These are phyloP conservation scores for Thereva unica DNA, from an alignment of 2,888 invertebrate species.

Conservation along the genomic window DNA sequence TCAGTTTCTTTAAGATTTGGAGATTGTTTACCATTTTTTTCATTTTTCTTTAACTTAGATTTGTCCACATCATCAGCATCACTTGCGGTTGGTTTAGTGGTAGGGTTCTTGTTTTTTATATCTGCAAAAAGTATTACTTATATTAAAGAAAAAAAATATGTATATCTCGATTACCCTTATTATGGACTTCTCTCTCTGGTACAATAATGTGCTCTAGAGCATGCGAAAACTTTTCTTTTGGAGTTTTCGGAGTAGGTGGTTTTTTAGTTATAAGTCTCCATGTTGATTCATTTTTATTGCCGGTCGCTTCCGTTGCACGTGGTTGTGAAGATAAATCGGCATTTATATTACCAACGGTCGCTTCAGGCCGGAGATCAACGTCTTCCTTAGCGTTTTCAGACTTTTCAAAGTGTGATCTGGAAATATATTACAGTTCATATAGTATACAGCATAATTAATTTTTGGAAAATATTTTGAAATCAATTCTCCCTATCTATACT, in stretches of 20 bases:
- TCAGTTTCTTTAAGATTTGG: conserved; percentile 67
- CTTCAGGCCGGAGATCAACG: conserved; percentile 46
- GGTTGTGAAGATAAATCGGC: conserved; percentile 46
- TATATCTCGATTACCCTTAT: conserved; percentile 23
- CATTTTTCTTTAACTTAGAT: conserved; percentile 53
- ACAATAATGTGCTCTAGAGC: conserved; percentile 52
- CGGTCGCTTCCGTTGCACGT: conserved; percentile 13
- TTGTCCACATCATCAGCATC: conserved; percentile 56
- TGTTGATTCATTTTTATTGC: conserved; percentile 53
- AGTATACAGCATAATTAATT: no score
- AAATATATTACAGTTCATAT: conserved; percentile 24
- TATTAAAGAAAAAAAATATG: background rate
- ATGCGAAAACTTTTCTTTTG: conserved; percentile 61
- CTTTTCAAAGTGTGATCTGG: conserved; percentile 75
- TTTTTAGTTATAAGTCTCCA: conserved; percentile 60
- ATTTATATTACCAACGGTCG: conserved; percentile 47
- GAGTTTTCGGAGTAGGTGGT: conserved; percentile 65
- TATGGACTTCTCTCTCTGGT: conserved; percentile 45
- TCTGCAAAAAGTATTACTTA: background rate
- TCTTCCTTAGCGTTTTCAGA: conserved; percentile 66
- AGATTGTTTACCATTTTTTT: conserved; percentile 53
- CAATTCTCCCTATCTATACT: no score
- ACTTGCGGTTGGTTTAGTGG: background rate
- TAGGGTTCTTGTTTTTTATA: background rate
- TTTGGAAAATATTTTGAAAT: no score